Percentiles rank a stretch among this genome's conserved stretches.
Conservation (phyloP, 2,797 vertebrate species). For the Hemitrygon akajei region DNA sequence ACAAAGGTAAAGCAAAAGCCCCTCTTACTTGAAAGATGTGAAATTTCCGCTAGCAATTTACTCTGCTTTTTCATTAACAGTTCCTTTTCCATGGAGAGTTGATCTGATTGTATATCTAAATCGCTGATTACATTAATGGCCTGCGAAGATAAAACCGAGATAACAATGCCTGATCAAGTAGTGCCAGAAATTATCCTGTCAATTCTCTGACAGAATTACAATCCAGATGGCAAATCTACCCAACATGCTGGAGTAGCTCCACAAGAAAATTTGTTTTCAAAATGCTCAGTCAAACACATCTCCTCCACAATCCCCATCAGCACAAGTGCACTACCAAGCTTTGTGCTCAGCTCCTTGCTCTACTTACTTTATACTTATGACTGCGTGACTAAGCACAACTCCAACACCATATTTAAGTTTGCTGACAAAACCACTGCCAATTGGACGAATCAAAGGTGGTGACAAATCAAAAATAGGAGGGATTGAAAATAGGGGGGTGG, state of each 20-base stretch:
- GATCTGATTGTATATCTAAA: background rate
- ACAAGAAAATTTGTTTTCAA: background rate
- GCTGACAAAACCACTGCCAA: no score
- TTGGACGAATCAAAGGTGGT: no score
- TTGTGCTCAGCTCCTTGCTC: no score
- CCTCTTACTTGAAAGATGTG: background rate
- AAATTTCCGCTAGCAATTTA: conserved; percentile 7
- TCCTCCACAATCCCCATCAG: no score
- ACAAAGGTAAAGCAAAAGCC: background rate
- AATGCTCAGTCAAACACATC: background rate
- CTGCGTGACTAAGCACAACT: no score
- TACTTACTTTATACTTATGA: no score
- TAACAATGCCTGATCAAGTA: background rate
- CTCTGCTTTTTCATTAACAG: conserved; percentile 15
- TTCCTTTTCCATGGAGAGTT: background rate
- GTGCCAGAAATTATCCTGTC: background rate
- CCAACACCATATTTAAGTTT: no score
- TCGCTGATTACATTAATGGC: conserved; percentile 34
- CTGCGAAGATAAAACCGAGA: conserved; percentile 23
- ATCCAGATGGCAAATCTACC: background rate
- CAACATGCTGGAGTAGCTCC: background rate
- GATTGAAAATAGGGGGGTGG: no score
- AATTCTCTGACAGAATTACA: background rate
- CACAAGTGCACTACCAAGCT: no score
- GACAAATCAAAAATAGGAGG: no score